phyloP scores from a whole-genome alignment of 2,797 vertebrate genomes.

The Thunnus albacares region DNA sequence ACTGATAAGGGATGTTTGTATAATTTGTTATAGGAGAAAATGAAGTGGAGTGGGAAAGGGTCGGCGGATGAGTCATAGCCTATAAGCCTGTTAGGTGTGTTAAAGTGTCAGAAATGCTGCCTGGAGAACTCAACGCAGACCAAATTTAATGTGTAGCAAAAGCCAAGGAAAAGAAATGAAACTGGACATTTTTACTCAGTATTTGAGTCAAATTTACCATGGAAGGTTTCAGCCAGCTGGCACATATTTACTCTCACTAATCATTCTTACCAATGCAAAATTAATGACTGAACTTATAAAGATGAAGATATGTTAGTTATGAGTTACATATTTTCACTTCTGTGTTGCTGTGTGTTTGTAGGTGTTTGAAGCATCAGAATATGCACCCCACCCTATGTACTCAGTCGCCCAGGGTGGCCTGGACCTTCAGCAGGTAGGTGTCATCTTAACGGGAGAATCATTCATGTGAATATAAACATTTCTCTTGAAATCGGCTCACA shows the following conservation, averaged over 20 bases:
- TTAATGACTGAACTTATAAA: constrained; percentile 21
- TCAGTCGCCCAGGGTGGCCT: constrained; percentile 81
- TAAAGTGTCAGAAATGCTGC: constrained; percentile 69
- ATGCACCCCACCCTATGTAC: constrained; percentile 82
- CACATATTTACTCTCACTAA: constrained; percentile 31
- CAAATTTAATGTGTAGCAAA: constrained; percentile 51
- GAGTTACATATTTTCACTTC: constrained; percentile 10
- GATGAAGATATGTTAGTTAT: constrained; percentile 17
- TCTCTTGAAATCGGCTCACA: constrained; percentile 8
- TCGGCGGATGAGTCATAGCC: constrained; percentile 72
- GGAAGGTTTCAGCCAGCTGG: constrained; percentile 24
- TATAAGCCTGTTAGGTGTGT: constrained; percentile 74
- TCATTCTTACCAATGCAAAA: constrained; percentile 19
- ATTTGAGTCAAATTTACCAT: constrained; percentile 31
- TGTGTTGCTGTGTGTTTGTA: constrained; percentile 50
- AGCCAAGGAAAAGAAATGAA: constrained; percentile 28
- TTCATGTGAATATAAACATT: constrained; percentile 12
- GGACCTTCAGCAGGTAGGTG: constrained; percentile 83
- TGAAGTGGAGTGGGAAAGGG: constrained; percentile 60
- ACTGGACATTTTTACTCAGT: constrained; percentile 44
- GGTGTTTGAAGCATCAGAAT: constrained; percentile 83
- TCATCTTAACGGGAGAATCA: constrained; percentile 21
- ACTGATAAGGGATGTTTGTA: constrained; percentile 65
- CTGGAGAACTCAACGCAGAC: constrained; percentile 50
- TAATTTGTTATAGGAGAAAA: constrained; percentile 69